Evolutionary conservation across 2,888 invertebrate genomes (phyloP).

Genomic region (Ypsolopha sequella): DNA sequence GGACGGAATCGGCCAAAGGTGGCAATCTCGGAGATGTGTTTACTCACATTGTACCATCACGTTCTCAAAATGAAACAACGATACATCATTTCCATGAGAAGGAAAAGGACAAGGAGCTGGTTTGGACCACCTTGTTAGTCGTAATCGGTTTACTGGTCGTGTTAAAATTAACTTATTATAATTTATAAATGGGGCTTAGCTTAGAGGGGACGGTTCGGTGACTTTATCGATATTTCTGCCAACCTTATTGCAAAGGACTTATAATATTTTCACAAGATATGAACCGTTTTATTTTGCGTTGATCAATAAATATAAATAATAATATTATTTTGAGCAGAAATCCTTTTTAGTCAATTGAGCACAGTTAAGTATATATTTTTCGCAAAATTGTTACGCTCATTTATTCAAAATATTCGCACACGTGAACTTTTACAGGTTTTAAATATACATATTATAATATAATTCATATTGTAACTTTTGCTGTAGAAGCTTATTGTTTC

Average conservation of each 20-base stretch:
- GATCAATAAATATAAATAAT: neutral
- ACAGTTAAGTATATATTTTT: too few species aligned
- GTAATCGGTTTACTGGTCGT: slow-evolving; percentile 56
- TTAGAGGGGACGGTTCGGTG: neutral
- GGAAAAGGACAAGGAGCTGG: slow-evolving; percentile 15
- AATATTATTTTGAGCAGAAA: neutral
- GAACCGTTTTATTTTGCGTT: neutral
- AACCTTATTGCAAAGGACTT: neutral
- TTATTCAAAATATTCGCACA: too few species aligned
- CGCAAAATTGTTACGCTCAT: too few species aligned
- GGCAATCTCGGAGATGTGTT: slow-evolving; percentile 36
- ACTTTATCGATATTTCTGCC: slow-evolving; percentile 13
- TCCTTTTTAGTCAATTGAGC: too few species aligned
- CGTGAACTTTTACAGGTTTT: too few species aligned
- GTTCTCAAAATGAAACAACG: slow-evolving; percentile 10
- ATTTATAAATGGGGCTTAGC: slow-evolving; percentile 39
- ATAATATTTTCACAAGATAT: neutral
- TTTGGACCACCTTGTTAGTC: slow-evolving; percentile 58
- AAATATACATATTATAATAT: too few species aligned
- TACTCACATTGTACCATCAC: slow-evolving; percentile 41
- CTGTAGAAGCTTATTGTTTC: too few species aligned
- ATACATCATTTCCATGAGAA: slow-evolving; percentile 2
- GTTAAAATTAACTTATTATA: slow-evolving; percentile 49
- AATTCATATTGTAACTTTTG: too few species aligned
- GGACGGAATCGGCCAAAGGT: slow-evolving; percentile 18